These are phyloP conservation scores for Allygus modestus DNA, from an alignment of 2,888 invertebrate genomes.

Conservation along the genomic window DNA sequence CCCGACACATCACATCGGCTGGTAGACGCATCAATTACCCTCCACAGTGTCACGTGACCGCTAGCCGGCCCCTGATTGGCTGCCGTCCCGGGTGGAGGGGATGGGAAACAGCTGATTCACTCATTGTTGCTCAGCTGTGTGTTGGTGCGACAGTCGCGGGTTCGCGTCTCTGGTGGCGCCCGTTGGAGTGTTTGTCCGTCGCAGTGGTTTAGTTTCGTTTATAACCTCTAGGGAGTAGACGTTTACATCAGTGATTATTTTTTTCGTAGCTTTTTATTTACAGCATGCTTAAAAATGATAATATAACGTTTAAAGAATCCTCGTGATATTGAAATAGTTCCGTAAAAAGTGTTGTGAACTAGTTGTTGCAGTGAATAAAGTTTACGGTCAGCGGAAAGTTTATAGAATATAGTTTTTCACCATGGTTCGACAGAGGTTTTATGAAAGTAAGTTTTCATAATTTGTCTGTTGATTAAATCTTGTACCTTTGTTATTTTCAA, in stretches of 20 bases:
- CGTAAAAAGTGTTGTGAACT: background rate
- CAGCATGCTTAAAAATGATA: background rate
- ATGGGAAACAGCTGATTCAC: conserved; percentile 9
- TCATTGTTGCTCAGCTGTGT: conserved; percentile 6
- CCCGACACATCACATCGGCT: conserved; percentile 24
- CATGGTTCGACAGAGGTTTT: conserved; percentile 8
- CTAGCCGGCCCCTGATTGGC: background rate
- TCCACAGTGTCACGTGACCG: background rate
- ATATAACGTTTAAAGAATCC: background rate
- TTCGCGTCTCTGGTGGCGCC: background rate
- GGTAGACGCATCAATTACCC: conserved; percentile 8
- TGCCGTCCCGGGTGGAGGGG: background rate
- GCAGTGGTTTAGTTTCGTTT: background rate
- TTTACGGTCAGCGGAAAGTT: background rate
- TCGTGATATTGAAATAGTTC: background rate
- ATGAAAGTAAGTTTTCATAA: conserved; percentile 13
- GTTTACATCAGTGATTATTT: background rate
- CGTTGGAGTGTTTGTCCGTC: background rate
- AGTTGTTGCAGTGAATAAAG: background rate
- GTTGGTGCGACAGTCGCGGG: background rate
- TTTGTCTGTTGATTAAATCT: too few species aligned
- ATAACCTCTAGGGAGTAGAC: background rate
- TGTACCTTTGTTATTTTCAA: too few species aligned
- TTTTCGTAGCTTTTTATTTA: too few species aligned
- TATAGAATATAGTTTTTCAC: background rate